phyloP scores from a whole-genome alignment of 2,888 invertebrate genomes.

The Timandra comae region DNA sequence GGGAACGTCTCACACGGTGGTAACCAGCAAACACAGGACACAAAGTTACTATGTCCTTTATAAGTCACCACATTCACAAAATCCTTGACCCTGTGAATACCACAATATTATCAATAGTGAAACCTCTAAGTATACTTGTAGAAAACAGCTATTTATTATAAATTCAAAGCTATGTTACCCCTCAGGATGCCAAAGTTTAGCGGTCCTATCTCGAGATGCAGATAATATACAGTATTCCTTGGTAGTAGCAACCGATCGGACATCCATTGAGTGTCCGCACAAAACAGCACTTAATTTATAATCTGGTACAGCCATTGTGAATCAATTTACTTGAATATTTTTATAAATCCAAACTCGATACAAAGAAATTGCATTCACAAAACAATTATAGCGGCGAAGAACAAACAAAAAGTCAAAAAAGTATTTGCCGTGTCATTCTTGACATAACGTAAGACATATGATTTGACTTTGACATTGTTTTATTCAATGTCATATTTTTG shows the following conservation, averaged over 20 bases:
- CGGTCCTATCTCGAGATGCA: conserved; percentile 91
- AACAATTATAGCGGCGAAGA: conserved; percentile 32
- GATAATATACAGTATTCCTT: conserved; percentile 86
- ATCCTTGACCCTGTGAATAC: conserved; percentile 74
- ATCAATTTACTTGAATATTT: conserved; percentile 15
- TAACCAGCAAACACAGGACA: conserved; percentile 87
- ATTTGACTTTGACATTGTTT: no score
- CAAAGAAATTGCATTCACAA: conserved; percentile 21
- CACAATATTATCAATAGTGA: conserved; percentile 6
- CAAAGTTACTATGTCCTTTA: conserved; percentile 90
- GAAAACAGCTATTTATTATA: neutral
- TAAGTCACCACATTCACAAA: conserved; percentile 82
- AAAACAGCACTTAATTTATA: conserved; percentile 89
- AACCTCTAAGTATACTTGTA: conserved; percentile 3
- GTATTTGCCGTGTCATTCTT: no score
- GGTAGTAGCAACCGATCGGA: conserved; percentile 83
- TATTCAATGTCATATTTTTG: no score
- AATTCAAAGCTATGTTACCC: conserved; percentile 67
- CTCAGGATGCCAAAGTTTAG: conserved; percentile 89
- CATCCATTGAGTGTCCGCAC: conserved; percentile 89
- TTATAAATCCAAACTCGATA: conserved; percentile 24
- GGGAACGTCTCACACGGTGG: conserved; percentile 82
- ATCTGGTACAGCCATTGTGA: conserved; percentile 71
- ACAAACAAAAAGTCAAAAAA: conserved; percentile 24
- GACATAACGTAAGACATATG: no score